Evolutionary conservation across 1,140 invertebrate species (phyloP).

Genomic region (Hycleus phaleratus): DNA sequence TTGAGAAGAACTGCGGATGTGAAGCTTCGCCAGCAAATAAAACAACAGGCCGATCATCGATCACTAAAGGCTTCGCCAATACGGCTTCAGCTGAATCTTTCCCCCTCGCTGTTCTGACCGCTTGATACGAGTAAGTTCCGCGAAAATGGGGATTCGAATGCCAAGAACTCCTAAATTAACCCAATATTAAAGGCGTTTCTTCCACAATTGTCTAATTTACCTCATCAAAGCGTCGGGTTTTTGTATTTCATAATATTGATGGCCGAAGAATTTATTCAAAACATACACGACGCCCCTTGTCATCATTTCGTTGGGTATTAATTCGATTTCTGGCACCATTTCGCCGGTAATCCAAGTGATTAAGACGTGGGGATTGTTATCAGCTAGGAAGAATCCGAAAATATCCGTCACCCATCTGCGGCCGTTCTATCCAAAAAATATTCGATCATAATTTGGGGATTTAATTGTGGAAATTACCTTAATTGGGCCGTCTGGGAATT

Average conservation of each 20-base stretch:
- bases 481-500: conserved; percentile 6
- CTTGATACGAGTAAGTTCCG: conserved; percentile 19
- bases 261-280: conserved; percentile 16
- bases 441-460: not conserved
- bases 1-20: conserved; percentile 46
- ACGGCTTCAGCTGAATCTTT: conserved; percentile 8
- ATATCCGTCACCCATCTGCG: conserved; percentile 10
- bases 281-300: conserved; percentile 17
- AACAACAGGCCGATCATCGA: conserved; percentile 16
- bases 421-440: not conserved
- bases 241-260: conserved; percentile 12
- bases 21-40: conserved; percentile 43
- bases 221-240: conserved; percentile 5
- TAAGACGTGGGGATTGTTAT: conserved; percentile 19
- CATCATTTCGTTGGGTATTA: conserved; percentile 10
- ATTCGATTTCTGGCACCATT: conserved; percentile 20
- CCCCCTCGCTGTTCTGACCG: conserved; percentile 1
- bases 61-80: conserved; percentile 12
- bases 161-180: conserved; percentile 14
- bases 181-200: not conserved
- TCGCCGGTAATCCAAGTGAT: conserved; percentile 20
- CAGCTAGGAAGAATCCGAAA: not conserved
- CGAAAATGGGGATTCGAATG: conserved; percentile 18
- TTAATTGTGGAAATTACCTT: not conserved
- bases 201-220: conserved; percentile 3